phyloP scores from a whole-genome alignment of 2,797 vertebrate genomes.

The Halcyon badia region DNA sequence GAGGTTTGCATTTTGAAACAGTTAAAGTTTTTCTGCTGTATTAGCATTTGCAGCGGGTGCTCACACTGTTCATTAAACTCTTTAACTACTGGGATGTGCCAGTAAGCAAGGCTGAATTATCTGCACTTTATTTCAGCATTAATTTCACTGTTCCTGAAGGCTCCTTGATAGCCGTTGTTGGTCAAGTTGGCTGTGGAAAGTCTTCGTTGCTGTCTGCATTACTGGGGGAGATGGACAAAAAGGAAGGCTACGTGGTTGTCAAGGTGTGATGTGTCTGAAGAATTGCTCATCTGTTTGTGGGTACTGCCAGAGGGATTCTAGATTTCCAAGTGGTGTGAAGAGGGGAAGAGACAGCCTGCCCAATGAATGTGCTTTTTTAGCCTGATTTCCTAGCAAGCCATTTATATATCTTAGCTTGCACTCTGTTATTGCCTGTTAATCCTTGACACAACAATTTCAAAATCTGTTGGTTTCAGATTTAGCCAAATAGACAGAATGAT shows the following conservation, averaged over 20 bases:
- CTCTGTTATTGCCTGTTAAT: not conserved
- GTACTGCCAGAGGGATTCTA: not conserved
- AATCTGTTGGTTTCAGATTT: not conserved
- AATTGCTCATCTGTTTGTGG: not conserved
- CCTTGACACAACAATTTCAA: not conserved
- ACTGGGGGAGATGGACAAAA: constrained; percentile 94
- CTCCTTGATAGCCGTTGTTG: constrained; percentile 92
- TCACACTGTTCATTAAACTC: not conserved
- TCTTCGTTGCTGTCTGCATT: constrained; percentile 93
- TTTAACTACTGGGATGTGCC: not conserved
- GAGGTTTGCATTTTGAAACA: not conserved
- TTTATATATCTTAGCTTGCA: not conserved
- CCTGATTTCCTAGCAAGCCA: not conserved
- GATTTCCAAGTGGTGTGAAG: not conserved
- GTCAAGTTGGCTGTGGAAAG: constrained; percentile 95
- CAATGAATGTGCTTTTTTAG: not conserved
- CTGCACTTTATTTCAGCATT: constrained; percentile 82
- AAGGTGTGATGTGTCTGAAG: constrained; percentile 82
- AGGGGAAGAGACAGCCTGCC: not conserved
- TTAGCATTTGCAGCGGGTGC: not conserved
- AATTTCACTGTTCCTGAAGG: constrained; percentile 89
- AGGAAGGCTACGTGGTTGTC: constrained; percentile 87
- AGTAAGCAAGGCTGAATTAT: not conserved
- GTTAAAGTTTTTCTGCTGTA: not conserved
- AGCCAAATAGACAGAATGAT: not conserved